Base-by-base conservation (phyloP, 2,888 invertebrate genomes). In the Sphecodes monilicornis region DNA sequence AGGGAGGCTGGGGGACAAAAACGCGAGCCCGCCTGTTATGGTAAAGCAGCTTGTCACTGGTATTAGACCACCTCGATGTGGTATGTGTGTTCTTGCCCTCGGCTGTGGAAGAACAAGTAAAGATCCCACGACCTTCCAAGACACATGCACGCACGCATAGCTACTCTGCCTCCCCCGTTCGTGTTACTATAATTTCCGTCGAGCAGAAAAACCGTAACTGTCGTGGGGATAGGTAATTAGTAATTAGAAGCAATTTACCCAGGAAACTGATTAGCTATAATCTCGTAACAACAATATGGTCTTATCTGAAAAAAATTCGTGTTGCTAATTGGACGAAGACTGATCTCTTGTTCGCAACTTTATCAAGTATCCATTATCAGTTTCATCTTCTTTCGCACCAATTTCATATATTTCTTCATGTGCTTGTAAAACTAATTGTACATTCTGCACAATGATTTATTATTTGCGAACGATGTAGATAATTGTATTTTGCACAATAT, bases 101-200 rank as follows among this genome's bases (percentile, higher is more conserved):
- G 66, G 50, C 70, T 71, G 68, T 36, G 57, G 76, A 82, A 80
- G 68, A 85, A 64, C 64, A 76, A 82, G 64, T 79, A 50, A 85
- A 78, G 79, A 83, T 83, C 81, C 73, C 80, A 83, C 50, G 81
- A 83, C 64, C 73, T 80, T 71, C 64, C 70, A 29, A 66, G 39
- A 41, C 64, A 39, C 66, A 39, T 43, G 71, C 66, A 80, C 70
- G 54, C 75, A 36, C 60, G 64, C 64, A 16, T 29, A 22, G 60
- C n/a, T 74, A 32, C 66, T 32, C 22, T n/a, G 66, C 54, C 54
- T 29, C 26, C 60, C 82, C 50, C 41, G 22, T 82, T 66, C 46
- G 43, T 46, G 66, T 57, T 68, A 57, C 22, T 60, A 69, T 74
- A 39, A 50, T 60, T 80, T 18, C 80, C 22, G 46, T 18, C 39